Evolutionary conservation across 2,797 vertebrate genomes (phyloP).

Genomic region (Sebastes nivosus): DNA sequence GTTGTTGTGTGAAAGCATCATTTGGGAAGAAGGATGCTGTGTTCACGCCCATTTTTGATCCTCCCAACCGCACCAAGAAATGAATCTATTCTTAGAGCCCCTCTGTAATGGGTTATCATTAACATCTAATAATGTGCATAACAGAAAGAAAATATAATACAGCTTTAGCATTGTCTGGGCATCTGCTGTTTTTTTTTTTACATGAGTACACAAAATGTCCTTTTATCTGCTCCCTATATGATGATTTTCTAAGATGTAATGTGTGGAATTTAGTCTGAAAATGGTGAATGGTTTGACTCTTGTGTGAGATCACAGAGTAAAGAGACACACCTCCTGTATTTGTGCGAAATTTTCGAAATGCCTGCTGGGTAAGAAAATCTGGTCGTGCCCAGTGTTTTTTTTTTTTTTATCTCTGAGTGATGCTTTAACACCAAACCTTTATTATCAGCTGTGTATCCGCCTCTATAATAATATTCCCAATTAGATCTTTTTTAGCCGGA

Average conservation of each 20-base stretch:
- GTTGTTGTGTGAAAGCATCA: conserved; percentile 45
- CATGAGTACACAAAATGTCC: background rate
- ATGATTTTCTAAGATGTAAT: background rate
- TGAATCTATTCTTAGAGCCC: conserved; percentile 1
- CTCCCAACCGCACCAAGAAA: conserved; percentile 18
- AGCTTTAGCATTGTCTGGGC: background rate
- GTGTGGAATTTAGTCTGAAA: background rate
- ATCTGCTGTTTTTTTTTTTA: background rate
- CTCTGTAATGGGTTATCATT: background rate
- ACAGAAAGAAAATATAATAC: background rate
- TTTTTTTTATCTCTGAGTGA: conserved; percentile 1
- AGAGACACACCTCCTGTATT: conserved; percentile 75
- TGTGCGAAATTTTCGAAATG: conserved; percentile 72
- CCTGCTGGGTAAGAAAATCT: conserved; percentile 73
- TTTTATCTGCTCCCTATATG: too few relatives aligned
- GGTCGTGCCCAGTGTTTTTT: conserved; percentile 45
- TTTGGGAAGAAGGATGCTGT: conserved; percentile 32
- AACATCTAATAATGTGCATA: conserved; percentile 12
- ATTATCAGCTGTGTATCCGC: background rate
- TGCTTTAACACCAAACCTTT: conserved; percentile 11
- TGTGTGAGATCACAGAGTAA: conserved; percentile 12
- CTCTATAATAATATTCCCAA: background rate
- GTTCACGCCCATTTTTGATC: conserved; percentile 69
- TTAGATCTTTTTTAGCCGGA: background rate
- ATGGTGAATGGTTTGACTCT: background rate